Base-by-base conservation (phyloP, 2,797 vertebrate species). In the Sebastes miniatus region DNA sequence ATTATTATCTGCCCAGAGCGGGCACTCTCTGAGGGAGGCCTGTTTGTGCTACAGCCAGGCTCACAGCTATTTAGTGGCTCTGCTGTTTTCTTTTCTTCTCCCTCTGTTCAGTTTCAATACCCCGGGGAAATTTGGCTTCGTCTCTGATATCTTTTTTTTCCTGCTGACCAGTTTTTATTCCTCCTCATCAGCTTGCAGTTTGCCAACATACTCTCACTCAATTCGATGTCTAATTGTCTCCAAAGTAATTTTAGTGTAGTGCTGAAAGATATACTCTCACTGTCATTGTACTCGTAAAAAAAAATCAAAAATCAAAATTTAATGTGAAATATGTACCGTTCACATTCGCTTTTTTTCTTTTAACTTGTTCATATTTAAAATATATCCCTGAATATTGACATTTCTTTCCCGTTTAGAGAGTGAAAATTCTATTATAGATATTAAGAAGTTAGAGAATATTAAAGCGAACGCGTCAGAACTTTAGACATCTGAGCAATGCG, bases 71-170 rank as follows among this genome's bases (percentile, higher is more conserved):
- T 95, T 93, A 93, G 90, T 85, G 86, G 82, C 87, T 90, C 77
- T 78, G 77, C 90, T 92, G 80, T 93, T 89, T 91, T 85, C 84
- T 69, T 87, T 92, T 88, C 85, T 90, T 85, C 77, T 85, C 87
- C 90, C 89, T 89, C 85, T 92, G 87, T 92, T 94, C 90, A 63
- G 67, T 87, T 90, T 83, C 80, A 93, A 90, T 86, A 84, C 94
- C 90, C 91, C 4, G 39, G 95, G 94, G 95, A 96, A 94, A 95
- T 95, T 82, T 94, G 81, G 67, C 86, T 81, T 64, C 88, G 88
- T 90, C 84, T 92, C 87, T 91, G 85, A 93, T 92, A 92, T 93
- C 52, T 73, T 85, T 80, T 84, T 86, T 84, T 79, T 93, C 86
- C 87, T 82, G 83, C 87, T 94, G 92, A 93, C 91, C 93, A 85